Percentiles rank a stretch among this genome's conserved stretches.
Conservation (phyloP, 2,797 vertebrate species). For the Chelon labrosus region DNA sequence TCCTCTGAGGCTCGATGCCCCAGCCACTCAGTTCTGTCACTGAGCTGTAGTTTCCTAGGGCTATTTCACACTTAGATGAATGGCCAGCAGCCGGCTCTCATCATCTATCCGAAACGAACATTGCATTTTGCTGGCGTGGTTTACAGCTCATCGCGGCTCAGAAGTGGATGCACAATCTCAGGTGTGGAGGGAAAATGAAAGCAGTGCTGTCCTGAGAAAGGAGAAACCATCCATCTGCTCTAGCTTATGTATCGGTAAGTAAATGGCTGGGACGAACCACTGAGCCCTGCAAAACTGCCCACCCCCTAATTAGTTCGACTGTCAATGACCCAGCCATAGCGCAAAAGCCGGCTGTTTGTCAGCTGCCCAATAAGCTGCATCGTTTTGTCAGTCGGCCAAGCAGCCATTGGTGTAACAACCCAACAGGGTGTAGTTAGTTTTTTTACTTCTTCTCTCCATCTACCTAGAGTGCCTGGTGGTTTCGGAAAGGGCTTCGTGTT, state of each 20-base stretch:
- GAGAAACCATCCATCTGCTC: not conserved
- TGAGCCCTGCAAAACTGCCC: constrained; percentile 34
- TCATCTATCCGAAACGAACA: constrained; percentile 37
- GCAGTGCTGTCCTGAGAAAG: not conserved
- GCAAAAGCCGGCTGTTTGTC: constrained; percentile 26
- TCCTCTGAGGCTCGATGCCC: constrained; percentile 16
- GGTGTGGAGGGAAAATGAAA: constrained; percentile 10
- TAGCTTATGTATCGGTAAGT: constrained; percentile 16
- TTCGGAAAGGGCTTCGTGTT: constrained; percentile 27
- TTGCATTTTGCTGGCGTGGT: constrained; percentile 28
- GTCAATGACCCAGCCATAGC: constrained; percentile 20
- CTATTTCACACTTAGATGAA: constrained; percentile 67
- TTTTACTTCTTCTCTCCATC: constrained; percentile 39
- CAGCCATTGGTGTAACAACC: constrained; percentile 25
- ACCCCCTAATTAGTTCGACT: constrained; percentile 2
- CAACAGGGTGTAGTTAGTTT: constrained; percentile 55
- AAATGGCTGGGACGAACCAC: constrained; percentile 28
- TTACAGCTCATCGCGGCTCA: constrained; percentile 9
- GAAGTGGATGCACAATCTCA: constrained; percentile 5
- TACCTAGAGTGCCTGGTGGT: not conserved
- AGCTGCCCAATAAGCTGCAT: constrained; percentile 38
- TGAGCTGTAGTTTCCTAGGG: constrained; percentile 43
- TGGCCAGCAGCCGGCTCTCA: constrained; percentile 19
- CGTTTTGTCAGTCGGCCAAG: constrained; percentile 40
- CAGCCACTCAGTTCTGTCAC: constrained; percentile 18